These are phyloP conservation scores for Argyresthia goedartella DNA, from an alignment of 2,888 invertebrate species.

Conservation along the genomic window DNA sequence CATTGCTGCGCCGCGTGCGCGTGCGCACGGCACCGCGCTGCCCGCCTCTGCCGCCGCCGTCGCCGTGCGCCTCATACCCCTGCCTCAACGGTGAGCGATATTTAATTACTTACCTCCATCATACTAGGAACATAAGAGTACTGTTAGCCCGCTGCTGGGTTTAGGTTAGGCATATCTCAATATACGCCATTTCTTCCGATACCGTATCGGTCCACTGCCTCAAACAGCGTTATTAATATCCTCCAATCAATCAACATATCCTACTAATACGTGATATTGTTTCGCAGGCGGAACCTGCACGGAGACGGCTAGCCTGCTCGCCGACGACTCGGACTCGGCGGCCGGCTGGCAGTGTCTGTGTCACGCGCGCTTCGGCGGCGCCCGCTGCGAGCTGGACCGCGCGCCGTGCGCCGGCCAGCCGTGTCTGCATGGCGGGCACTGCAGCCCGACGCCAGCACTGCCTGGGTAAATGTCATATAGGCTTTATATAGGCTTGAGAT, in stretches of 20 bases:
- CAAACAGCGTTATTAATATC: too few species aligned
- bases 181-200: too few species aligned
- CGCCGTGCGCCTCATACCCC: slow-evolving; percentile 47
- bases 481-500: too few species aligned
- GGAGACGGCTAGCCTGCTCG: slow-evolving; percentile 43
- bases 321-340: neutral
- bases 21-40: slow-evolving; percentile 32
- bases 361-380: slow-evolving; percentile 81
- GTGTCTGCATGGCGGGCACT: slow-evolving; percentile 86
- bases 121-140: too few species aligned
- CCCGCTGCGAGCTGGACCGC: slow-evolving; percentile 69
- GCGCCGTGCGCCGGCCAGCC: slow-evolving; percentile 91
- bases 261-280: too few species aligned
- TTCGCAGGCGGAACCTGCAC: slow-evolving; percentile 69
- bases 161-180: too few species aligned
- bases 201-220: too few species aligned
- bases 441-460: slow-evolving; percentile 60
- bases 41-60: slow-evolving; percentile 38
- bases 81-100: slow-evolving; percentile 43
- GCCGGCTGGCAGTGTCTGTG: slow-evolving; percentile 82
- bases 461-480: too few species aligned
- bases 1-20: slow-evolving; percentile 45
- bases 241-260: too few species aligned
- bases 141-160: too few species aligned
- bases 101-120: too few species aligned